Conservation (phyloP, 2,797 vertebrate genomes). For the Spea hammondii region DNA sequence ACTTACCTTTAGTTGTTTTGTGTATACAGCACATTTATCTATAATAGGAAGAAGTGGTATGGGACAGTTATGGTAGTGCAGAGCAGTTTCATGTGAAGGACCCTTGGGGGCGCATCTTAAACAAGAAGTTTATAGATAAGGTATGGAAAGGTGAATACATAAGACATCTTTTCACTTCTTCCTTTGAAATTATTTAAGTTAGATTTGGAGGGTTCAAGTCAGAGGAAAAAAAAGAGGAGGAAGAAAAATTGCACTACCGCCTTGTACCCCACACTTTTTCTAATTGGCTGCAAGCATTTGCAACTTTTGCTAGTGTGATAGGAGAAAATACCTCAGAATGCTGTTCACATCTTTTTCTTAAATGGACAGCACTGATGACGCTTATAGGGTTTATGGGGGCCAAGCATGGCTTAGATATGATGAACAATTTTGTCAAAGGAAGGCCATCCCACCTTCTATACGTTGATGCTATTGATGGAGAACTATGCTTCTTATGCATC, state of each 20-base stretch:
- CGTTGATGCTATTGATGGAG: background rate
- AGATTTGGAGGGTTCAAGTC: too few species aligned
- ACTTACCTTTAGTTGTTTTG: too few species aligned
- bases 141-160: too few species aligned
- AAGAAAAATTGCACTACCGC: background rate
- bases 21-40: too few species aligned
- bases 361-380: background rate
- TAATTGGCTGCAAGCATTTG: background rate
- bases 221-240: background rate
- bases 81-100: too few species aligned
- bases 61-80: too few species aligned
- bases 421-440: background rate
- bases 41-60: too few species aligned
- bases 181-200: too few species aligned
- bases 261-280: background rate
- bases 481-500: too few species aligned
- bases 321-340: background rate
- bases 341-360: background rate
- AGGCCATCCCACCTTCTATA: background rate
- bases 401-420: background rate
- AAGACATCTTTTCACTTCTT: too few species aligned
- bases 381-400: background rate
- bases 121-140: too few species aligned
- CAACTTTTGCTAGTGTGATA: background rate
- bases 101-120: too few species aligned